Evolutionary conservation across 2,797 vertebrate genomes (phyloP).

Genomic region (Otolemur crassicaudatus): DNA sequence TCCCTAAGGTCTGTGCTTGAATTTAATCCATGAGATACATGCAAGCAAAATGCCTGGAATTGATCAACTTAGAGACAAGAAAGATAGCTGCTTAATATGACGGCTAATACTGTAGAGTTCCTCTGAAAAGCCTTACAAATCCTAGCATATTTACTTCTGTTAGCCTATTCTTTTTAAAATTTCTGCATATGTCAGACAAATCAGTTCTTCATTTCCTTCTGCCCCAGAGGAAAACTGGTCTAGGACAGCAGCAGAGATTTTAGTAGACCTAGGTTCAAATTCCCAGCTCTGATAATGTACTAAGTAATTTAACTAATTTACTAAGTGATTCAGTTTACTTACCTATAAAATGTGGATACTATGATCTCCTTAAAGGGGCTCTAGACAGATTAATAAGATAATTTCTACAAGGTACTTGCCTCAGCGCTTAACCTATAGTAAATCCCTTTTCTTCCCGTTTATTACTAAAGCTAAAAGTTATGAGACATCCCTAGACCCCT

Average conservation of each 20-base stretch:
- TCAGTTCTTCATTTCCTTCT: slow-evolving; percentile 39
- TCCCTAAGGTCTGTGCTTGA: not conserved
- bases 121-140: not conserved
- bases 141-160: not conserved
- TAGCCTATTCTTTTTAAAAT: slow-evolving; percentile 30
- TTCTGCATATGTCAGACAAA: not conserved
- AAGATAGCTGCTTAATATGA: not conserved
- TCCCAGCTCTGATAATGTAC: slow-evolving; percentile 6
- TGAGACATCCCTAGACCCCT: not conserved
- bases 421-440: not conserved
- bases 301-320: slow-evolving; percentile 47
- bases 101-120: not conserved
- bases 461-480: not conserved
- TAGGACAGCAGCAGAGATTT: slow-evolving; percentile 34
- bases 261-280: slow-evolving; percentile 11
- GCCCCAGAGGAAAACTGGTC: slow-evolving; percentile 39
- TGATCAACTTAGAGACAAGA: not conserved
- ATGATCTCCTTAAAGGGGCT: not conserved
- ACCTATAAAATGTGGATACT: not conserved
- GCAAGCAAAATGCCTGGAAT: slow-evolving; percentile 51
- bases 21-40: slow-evolving; percentile 51
- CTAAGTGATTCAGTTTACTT: slow-evolving; percentile 45
- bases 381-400: not conserved
- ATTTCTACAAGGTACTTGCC: slow-evolving; percentile 19
- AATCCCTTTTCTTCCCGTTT: slow-evolving; percentile 30